Base-by-base conservation (phyloP, 2,797 vertebrate genomes). In the Triplophysa bombifrons region DNA sequence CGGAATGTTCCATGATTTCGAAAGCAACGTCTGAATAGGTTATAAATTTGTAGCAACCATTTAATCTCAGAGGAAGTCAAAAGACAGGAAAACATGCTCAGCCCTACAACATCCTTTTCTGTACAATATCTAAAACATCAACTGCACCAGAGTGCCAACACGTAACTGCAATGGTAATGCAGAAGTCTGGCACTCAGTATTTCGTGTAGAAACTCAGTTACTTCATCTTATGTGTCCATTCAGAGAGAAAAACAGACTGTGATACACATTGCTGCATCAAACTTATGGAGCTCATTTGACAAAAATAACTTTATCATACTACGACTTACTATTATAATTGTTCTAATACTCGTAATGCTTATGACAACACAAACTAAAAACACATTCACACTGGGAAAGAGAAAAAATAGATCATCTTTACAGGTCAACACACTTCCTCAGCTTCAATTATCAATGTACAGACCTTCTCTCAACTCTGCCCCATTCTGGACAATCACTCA, bases 11-110 rank as follows among this genome's bases (percentile, higher is more conserved):
- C 0, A 0, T 4, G 83, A 88, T 46, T 14, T 71, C 50, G 9
- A 10, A 20, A 89, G 88, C 88, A 89, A 83, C 77, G 77, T 88
- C 51, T 58, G 17, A 70, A 44, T 17, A 46, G 16, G 12, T 13
- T 46, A 2, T 11, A 46, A 46, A 46, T 46, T 46, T 46, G 44
- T 13, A 41, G 41, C 41, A 6, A 17, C 66, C n/a, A n/a, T 61
- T 41, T 53, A 10, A 44, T 63, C 27, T 25, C 27, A 20, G 44
- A 51, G 13, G 55, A 78, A 61, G 46, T 71, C 14, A 17, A 38
- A 69, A n/a, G 6, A 63, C 13, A 50, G 55, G 27, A 78, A 53
- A 30, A 30, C 19, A 8, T 55, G 60, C 34, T 55, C 67, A 63
- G 56, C 3, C 10, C n/a, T 41, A 17, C 51, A 68, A n/a, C n/a